These are phyloP conservation scores for Nomada ruficornis DNA, from an alignment of 2,888 invertebrate genomes.

Conservation along the genomic window DNA sequence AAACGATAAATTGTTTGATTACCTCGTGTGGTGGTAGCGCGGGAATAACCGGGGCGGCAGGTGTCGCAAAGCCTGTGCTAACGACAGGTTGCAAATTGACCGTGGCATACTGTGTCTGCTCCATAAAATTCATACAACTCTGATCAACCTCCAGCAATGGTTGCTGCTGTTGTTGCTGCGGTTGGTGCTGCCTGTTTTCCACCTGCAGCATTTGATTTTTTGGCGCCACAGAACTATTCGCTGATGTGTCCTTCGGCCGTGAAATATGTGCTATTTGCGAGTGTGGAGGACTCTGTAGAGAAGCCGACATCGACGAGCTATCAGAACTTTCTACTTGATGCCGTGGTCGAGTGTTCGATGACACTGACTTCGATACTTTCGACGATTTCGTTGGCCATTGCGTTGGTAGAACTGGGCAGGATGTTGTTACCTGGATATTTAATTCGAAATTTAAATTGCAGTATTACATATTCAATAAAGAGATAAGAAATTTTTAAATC, in stretches of 20 bases:
- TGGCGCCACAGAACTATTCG: slow-evolving; percentile 61
- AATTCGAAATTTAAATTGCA: background rate
- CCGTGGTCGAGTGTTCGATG: slow-evolving; percentile 68
- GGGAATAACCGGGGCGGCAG: slow-evolving; percentile 80
- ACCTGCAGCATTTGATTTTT: slow-evolving; percentile 73
- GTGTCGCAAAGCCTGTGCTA: slow-evolving; percentile 84
- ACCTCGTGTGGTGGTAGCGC: slow-evolving; percentile 77
- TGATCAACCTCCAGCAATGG: slow-evolving; percentile 77
- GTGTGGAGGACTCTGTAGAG: slow-evolving; percentile 84
- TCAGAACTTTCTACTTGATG: slow-evolving; percentile 85
- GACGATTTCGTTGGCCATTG: slow-evolving; percentile 83
- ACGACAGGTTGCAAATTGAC: slow-evolving; percentile 87
- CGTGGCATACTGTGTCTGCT: slow-evolving; percentile 85
- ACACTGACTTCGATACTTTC: slow-evolving; percentile 73
- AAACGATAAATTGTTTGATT: background rate
- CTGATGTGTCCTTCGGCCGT: slow-evolving; percentile 61
- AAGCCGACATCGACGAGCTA: slow-evolving; percentile 88
- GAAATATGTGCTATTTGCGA: slow-evolving; percentile 68
- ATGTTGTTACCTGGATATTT: slow-evolving; percentile 51
- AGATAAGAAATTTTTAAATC: background rate
- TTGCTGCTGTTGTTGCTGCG: slow-evolving; percentile 61
- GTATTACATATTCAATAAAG: background rate
- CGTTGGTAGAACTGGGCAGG: slow-evolving; percentile 76
- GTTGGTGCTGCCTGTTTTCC: slow-evolving; percentile 62
- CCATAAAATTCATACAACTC: slow-evolving; percentile 70